Conservation (phyloP, 2,797 vertebrate species). For the Hylomyscus alleni region DNA sequence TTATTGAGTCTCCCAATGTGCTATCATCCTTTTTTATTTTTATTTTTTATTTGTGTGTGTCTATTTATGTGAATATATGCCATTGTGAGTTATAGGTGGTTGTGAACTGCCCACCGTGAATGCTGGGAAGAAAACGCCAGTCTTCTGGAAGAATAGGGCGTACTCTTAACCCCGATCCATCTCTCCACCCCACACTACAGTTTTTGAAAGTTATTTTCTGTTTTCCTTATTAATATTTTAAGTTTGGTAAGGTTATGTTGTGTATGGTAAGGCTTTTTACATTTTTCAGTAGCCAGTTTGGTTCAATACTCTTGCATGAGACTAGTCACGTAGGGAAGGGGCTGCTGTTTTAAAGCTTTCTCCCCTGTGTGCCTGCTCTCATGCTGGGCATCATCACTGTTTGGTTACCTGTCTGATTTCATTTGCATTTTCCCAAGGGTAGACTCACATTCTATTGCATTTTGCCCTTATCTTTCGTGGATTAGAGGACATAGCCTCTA, state of each 20-base stretch:
- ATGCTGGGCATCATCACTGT: not conserved
- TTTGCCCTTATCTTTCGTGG: too few relatives aligned
- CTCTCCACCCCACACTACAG: not conserved
- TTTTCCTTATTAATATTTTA: not conserved
- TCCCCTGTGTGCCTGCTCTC: not conserved
- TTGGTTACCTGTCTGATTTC: not conserved
- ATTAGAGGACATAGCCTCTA: not conserved
- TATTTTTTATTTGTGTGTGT: not conserved
- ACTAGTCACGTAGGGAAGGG: not conserved
- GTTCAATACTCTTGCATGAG: not conserved
- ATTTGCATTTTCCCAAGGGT: not conserved
- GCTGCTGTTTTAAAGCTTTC: not conserved
- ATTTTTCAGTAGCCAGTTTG: not conserved
- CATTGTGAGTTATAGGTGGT: not conserved
- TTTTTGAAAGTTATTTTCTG: not conserved
- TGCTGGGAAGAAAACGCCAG: not conserved
- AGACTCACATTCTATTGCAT: not conserved
- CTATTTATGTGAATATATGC: not conserved
- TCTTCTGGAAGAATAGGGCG: not conserved
- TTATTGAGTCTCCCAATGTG: not conserved
- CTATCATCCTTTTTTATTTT: not conserved
- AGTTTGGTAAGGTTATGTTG: conserved; percentile 4
- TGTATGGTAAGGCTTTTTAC: not conserved
- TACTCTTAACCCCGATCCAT: not conserved
- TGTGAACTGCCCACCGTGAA: not conserved